A percentile compares a stretch with the other conserved stretches of the same genome.
Conservation (phyloP, 92 coral and sea anemone genomes). For the Micromussa lordhowensis region DNA sequence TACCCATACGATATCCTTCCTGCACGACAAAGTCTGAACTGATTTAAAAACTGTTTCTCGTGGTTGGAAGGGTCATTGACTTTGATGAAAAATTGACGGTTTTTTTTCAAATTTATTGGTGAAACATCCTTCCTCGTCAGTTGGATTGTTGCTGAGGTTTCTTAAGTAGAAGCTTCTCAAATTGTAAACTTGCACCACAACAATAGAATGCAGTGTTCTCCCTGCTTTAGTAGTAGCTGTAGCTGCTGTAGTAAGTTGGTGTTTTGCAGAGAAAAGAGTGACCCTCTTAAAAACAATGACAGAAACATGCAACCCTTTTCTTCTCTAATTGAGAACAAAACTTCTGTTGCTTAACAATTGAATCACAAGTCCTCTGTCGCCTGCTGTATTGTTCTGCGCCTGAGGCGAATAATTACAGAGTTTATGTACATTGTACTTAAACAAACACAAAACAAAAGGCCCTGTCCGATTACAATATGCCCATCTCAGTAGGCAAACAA, state of each 20-base stretch:
- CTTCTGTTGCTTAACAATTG: neutral
- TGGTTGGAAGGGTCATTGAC: too few species aligned
- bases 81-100: too few species aligned
- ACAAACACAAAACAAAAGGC: conserved; percentile 25
- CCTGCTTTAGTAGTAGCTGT: neutral
- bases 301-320: neutral
- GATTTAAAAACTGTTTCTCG: too few species aligned
- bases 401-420: conserved; percentile 4
- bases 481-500: conserved; percentile 14
- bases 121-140: neutral
- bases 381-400: neutral
- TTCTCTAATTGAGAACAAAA: neutral
- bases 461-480: neutral
- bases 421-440: neutral
- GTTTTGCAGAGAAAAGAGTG: neutral
- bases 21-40: too few species aligned
- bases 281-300: neutral
- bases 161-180: neutral
- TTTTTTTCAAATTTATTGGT: too few species aligned
- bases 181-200: neutral
- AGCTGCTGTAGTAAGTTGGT: neutral
- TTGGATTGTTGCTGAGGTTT: neutral
- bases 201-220: neutral
- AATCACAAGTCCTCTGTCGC: neutral
- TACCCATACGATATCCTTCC: too few species aligned